phyloP scores from a whole-genome alignment of 1,140 invertebrate species.

The Helicoverpa zea region DNA sequence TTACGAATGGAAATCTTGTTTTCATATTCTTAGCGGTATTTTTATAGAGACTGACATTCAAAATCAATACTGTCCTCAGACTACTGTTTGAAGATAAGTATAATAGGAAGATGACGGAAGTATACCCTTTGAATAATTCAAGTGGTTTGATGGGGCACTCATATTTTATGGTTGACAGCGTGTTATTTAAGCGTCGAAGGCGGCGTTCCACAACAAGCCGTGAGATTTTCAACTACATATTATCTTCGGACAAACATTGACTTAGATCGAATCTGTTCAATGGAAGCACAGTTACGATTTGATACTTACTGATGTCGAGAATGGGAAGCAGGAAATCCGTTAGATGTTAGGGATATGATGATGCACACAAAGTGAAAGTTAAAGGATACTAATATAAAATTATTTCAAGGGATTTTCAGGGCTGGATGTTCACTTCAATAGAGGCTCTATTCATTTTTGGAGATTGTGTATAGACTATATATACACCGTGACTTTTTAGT shows the following conservation, averaged over 20 bases:
- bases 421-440: too few species aligned
- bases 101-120: conserved; percentile 34
- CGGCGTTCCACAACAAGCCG: conserved; percentile 67
- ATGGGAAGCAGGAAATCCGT: background rate
- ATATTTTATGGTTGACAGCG: conserved; percentile 49
- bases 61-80: conserved; percentile 24
- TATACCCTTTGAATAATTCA: conserved; percentile 47
- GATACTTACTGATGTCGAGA: conserved; percentile 10
- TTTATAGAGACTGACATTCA: conserved; percentile 13
- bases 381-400: too few species aligned
- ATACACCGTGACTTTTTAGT: too few species aligned
- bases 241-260: conserved; percentile 70
- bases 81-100: conserved; percentile 20
- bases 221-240: conserved; percentile 70
- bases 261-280: conserved; percentile 64
- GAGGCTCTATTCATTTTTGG: too few species aligned
- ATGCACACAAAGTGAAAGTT: background rate
- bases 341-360: background rate
- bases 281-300: conserved; percentile 58
- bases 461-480: too few species aligned
- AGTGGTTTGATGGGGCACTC: conserved; percentile 29
- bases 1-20: conserved; percentile 1
- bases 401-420: too few species aligned
- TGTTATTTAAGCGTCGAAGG: conserved; percentile 58
- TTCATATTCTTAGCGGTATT: conserved; percentile 9